Base-by-base conservation (phyloP, 2,888 invertebrate genomes). In the Drosophila helvetica region DNA sequence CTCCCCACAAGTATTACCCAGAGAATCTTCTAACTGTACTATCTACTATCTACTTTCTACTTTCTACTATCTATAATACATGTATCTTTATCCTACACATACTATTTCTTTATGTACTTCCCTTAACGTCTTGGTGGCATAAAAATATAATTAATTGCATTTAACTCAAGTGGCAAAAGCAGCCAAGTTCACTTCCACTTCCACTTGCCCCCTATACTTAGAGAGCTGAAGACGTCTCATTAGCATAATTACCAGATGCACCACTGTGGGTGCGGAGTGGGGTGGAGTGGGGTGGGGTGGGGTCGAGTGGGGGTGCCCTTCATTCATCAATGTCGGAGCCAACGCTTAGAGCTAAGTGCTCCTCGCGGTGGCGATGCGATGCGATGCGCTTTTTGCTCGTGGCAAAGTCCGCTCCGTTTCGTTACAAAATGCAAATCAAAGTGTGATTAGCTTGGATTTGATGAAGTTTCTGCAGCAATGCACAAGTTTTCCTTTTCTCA, bases 361-460 rank as follows among this genome's bases (percentile, higher is more conserved):
- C 43, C 67, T 75, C 71, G 77, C 70, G 58, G 71, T 67, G 22
- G 67, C 53, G 69, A 12, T 27, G 27, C 27, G 27, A 27, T 27
- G 15, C 38, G n/a, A 56, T 81, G 84, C 73, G 58, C 83, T 83
- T 79, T 78, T 75, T 77, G 75, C 68, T 67, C 47, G 27, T 27
- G 60, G 56, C 56, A 66, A 62, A 62, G 54, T 46, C 74, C 58
- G 66, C 63, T 71, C 53, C 80, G 60, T 60, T 63, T 60, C 63
- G 75, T 60, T 75, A 75, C 75, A 60, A 79, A 83, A 85, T 83
- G 86, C 84, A 85, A 85, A 85, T 85, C 85, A 85, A 85, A 84
- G 85, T 86, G 86, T 80, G 86, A 85, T 86, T 86, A 85, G 85
- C 85, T 81, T 46, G 86, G 82, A 85, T 85, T 86, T 81, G 77